Evolutionary conservation across 2,797 vertebrate species (phyloP).

Genomic region (Gobio occitaniae): DNA sequence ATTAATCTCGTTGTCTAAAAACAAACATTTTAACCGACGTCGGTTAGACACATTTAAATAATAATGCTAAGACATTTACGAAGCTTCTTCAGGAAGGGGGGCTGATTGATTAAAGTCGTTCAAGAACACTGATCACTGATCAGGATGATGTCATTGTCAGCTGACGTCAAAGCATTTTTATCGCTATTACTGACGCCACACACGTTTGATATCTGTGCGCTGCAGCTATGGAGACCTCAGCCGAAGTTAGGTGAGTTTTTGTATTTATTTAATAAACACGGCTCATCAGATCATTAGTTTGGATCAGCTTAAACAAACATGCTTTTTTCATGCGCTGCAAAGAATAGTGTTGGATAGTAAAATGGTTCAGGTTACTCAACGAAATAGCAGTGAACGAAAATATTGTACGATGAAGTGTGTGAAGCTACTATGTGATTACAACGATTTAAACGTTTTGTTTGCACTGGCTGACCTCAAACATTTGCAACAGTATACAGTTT

Average conservation of each 20-base stretch:
- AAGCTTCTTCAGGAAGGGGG: neutral
- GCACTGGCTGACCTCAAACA: neutral
- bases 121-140: neutral
- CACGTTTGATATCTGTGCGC: neutral
- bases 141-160: constrained; percentile 34
- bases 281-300: neutral
- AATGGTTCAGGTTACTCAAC: neutral
- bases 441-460: neutral
- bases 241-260: constrained; percentile 20
- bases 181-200: neutral
- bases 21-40: neutral
- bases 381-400: neutral
- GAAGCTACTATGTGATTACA: neutral
- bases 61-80: neutral
- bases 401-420: neutral
- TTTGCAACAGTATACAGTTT: neutral
- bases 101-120: constrained; percentile 1
- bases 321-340: neutral
- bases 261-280: neutral
- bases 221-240: neutral
- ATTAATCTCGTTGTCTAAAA: neutral
- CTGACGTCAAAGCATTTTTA: constrained; percentile 7
- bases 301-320: neutral
- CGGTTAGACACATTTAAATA: neutral
- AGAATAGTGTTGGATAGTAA: neutral